Conservation (phyloP, 2,113 vertebrate species). For the Chascanopsetta lugubris region DNA sequence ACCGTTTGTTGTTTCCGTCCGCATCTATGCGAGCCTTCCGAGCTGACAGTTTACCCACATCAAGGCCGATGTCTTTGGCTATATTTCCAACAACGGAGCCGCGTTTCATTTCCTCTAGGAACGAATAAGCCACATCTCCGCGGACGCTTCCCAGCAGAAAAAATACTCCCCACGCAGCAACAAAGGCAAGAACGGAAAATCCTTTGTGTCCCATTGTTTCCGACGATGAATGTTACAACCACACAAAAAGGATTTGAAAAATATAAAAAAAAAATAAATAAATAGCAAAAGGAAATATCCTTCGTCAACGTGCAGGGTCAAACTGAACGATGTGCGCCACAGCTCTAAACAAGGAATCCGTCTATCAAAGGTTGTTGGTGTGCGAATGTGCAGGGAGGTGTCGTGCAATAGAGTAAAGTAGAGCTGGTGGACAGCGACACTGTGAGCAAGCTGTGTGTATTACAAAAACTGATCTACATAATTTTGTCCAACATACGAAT, state of each 20-base stretch:
- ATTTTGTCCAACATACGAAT: background rate
- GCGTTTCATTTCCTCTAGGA: conserved; percentile 80
- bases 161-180: conserved; percentile 7
- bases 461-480: background rate
- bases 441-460: conserved; percentile 25
- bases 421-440: conserved; percentile 56
- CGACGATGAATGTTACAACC: background rate
- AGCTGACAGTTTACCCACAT: conserved; percentile 72
- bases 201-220: conserved; percentile 23
- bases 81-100: conserved; percentile 81
- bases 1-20: conserved; percentile 65
- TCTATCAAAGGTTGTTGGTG: background rate
- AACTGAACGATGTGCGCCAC: background rate
- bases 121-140: conserved; percentile 62
- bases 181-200: background rate
- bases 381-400: background rate
- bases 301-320: too few species aligned
- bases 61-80: conserved; percentile 82
- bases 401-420: background rate
- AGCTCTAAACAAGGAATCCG: background rate
- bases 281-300: background rate
- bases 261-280: background rate
- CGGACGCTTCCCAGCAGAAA: background rate
- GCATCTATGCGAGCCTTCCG: conserved; percentile 81
- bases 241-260: background rate